Conservation (phyloP, 2,113 vertebrate species). For the Donacobius atricapilla region DNA sequence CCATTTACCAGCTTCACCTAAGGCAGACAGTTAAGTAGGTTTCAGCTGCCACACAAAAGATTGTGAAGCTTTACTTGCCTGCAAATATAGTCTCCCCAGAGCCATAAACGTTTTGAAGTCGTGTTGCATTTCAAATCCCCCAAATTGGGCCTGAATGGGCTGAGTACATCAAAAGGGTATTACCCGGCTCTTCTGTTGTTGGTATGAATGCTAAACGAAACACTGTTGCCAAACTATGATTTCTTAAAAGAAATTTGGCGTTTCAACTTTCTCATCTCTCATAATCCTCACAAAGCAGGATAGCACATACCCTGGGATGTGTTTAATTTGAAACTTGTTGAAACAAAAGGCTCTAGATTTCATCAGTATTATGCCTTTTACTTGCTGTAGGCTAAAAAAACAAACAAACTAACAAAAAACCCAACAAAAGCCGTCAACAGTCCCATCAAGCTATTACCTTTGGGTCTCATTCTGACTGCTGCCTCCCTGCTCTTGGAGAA, state of each 20-base stretch:
- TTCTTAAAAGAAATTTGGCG: neutral
- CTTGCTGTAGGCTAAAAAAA: neutral
- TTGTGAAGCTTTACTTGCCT: neutral
- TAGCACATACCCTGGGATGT: neutral
- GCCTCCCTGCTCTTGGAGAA: neutral
- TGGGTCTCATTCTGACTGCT: neutral
- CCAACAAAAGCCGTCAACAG: neutral
- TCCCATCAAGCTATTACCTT: neutral
- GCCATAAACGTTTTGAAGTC: neutral
- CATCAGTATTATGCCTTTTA: neutral
- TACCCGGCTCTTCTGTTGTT: neutral
- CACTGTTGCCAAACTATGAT: neutral
- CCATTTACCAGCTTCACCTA: constrained; percentile 52
- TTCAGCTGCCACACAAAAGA: constrained; percentile 56
- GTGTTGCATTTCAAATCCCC: neutral
- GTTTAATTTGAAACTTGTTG: neutral
- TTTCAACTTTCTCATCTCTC: neutral
- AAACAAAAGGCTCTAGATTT: neutral
- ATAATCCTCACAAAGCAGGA: constrained; percentile 1
- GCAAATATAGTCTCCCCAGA: constrained; percentile 15
- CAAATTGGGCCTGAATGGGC: neutral
- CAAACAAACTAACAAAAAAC: no score
- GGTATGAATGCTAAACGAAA: neutral
- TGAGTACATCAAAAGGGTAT: neutral
- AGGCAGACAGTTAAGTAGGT: constrained; percentile 33